phyloP scores from a whole-genome alignment of 2,888 invertebrate species.

The Seira sanloemensis region DNA sequence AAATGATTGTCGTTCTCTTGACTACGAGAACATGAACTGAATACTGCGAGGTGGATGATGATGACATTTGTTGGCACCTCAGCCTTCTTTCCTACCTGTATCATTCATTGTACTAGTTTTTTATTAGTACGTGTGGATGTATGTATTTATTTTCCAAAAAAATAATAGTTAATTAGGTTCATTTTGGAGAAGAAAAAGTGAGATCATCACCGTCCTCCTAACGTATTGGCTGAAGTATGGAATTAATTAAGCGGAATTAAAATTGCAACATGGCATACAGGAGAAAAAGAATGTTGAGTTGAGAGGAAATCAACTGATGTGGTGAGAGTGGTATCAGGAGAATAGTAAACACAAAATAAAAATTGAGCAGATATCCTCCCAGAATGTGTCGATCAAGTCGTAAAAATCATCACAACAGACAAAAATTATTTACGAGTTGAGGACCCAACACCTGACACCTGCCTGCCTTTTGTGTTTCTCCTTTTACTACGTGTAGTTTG shows the following conservation, averaged over 20 bases:
- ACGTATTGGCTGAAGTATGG: background rate
- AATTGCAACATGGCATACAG: background rate
- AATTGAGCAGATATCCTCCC: background rate
- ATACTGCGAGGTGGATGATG: conserved; percentile 33
- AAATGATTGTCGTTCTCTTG: background rate
- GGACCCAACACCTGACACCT: background rate
- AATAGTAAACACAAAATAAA: background rate
- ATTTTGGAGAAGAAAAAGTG: background rate
- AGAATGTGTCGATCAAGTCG: background rate
- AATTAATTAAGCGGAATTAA: background rate
- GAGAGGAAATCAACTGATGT: background rate
- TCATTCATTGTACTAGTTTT: background rate
- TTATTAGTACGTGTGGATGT: background rate
- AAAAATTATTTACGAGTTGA: background rate
- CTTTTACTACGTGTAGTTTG: background rate
- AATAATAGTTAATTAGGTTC: background rate
- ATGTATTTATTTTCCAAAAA: background rate
- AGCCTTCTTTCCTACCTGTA: background rate
- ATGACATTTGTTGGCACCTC: conserved; percentile 53
- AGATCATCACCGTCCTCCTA: background rate
- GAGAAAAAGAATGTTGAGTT: background rate
- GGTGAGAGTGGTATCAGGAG: background rate
- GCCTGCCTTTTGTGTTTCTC: background rate
- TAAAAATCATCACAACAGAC: background rate
- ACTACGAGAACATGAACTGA: background rate